Evolutionary conservation across 1,140 invertebrate genomes (phyloP), one percentile per base, ranked within the genome.

Genomic region (Drosophila bifasciata): DNA sequence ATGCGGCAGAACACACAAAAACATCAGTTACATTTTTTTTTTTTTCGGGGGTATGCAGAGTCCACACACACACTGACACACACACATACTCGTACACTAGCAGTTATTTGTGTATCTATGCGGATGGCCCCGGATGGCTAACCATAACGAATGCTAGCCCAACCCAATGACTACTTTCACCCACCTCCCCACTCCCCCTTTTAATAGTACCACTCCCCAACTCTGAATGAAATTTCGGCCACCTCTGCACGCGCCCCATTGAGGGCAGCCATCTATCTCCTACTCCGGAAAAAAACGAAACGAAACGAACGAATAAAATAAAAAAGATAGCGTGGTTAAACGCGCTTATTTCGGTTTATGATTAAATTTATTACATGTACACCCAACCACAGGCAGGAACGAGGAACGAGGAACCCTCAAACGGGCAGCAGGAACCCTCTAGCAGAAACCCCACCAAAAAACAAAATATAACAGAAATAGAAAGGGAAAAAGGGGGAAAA

Each of bases 281-380:
- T n/a, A n/a, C 25, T 25, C 25, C 25, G 25, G 19, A 19, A 25
- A 25, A 36, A 36, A 36, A 36, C 32, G 28, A 32, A 32, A 49
- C 56, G 48, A 40, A 72, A 32, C 25, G 60, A 57, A 49, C 59
- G 60, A 73, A 74, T 21, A 21, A 36, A 36, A 36, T 36, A 36
- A 36, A 80, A 85, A 86, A 86, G 80, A 85, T 86, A 88, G 81
- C 81, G 81, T 88, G 84, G 83, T 78, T 86, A 88, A 86, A 88
- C 83, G 81, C 81, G 83, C 69, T 86, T 88, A 85, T 86, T 86
- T 88, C 75, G 79, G 83, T 86, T 86, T 86, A 88, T 86, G 77
- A 86, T 86, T 88, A 78, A 86, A 86, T 86, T 86, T 86, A 86
- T 88, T 86, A 88, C 83, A 59, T 86, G 73, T 86, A 88, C 74